These are phyloP conservation scores for Ormyrus thymus DNA, from an alignment of 2,888 invertebrate genomes.

Conservation along the genomic window DNA sequence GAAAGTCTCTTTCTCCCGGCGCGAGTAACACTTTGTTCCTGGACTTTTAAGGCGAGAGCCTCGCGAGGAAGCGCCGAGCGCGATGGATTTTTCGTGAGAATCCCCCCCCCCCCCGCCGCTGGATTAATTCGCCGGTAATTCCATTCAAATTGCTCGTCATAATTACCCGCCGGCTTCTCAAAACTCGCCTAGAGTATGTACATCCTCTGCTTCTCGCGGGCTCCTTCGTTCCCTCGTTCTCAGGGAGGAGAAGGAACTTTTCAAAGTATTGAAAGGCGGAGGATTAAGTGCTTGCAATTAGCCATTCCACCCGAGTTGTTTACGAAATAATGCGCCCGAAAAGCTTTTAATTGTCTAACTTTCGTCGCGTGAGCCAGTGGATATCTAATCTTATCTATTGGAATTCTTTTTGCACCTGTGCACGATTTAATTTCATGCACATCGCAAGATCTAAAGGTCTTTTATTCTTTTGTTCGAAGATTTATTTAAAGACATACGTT, in stretches of 20 bases:
- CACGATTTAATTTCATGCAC: neutral
- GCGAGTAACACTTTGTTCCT: neutral
- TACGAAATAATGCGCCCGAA: neutral
- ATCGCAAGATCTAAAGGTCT: too few relatives aligned
- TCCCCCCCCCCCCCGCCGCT: neutral
- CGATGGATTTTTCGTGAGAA: conserved; percentile 19
- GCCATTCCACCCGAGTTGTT: neutral
- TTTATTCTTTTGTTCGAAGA: too few relatives aligned
- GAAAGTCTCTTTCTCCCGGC: conserved; percentile 41
- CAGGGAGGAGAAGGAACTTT: too few relatives aligned
- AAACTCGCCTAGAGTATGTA: neutral
- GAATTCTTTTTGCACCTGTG: neutral
- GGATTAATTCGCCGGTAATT: conserved; percentile 3
- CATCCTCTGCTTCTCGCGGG: neutral
- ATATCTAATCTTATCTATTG: conserved; percentile 38
- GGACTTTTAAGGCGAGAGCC: neutral
- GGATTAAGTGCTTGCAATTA: neutral
- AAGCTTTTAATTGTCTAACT: conserved; percentile 24
- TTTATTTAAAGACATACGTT: too few relatives aligned
- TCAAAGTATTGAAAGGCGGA: too few relatives aligned
- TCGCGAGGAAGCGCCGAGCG: too few relatives aligned
- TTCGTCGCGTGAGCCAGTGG: neutral
- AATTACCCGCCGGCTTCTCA: conserved; percentile 20
- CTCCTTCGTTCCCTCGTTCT: too few relatives aligned
- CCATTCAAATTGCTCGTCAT: conserved; percentile 16